A percentile compares a stretch with the other conserved stretches of the same genome.
These are phyloP conservation scores for Philaenus spumarius DNA, from an alignment of 1,140 invertebrate species.

Conservation along the genomic window DNA sequence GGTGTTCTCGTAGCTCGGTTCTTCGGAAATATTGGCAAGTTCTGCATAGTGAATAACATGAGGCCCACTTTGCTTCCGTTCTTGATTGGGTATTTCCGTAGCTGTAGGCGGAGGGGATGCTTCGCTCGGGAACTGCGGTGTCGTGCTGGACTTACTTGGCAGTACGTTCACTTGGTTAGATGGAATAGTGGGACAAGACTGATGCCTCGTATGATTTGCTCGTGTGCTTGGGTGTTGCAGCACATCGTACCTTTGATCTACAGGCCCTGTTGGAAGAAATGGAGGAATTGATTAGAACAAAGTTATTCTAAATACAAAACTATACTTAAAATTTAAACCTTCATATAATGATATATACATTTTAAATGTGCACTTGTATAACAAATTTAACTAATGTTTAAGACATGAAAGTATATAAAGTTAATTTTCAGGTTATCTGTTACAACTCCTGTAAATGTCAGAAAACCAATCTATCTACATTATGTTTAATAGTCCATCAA, in stretches of 20 bases:
- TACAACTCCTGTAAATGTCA: too few relatives aligned
- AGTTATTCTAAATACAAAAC: not conserved
- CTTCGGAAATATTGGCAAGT: constrained; percentile 40
- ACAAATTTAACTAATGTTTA: too few relatives aligned
- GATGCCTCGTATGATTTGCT: constrained; percentile 29
- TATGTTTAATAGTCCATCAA: too few relatives aligned
- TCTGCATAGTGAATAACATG: constrained; percentile 36
- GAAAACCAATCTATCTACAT: too few relatives aligned
- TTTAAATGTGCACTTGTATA: too few relatives aligned
- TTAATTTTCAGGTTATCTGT: too few relatives aligned
- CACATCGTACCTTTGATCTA: constrained; percentile 43
- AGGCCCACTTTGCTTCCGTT: constrained; percentile 16
- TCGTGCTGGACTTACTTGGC: constrained; percentile 26
- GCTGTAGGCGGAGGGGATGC: constrained; percentile 36
- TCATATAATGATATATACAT: too few relatives aligned
- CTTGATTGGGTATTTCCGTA: not conserved
- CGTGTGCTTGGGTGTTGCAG: constrained; percentile 31
- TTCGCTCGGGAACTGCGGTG: constrained; percentile 31
- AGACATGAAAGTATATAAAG: too few relatives aligned
- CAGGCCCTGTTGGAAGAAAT: not conserved
- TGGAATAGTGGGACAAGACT: constrained; percentile 28
- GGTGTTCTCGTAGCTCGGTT: constrained; percentile 53
- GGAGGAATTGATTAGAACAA: not conserved
- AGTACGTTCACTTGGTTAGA: constrained; percentile 21
- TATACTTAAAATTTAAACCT: not conserved